phyloP scores from a whole-genome alignment of 2,113 vertebrate genomes.

The Plectropomus leopardus region DNA sequence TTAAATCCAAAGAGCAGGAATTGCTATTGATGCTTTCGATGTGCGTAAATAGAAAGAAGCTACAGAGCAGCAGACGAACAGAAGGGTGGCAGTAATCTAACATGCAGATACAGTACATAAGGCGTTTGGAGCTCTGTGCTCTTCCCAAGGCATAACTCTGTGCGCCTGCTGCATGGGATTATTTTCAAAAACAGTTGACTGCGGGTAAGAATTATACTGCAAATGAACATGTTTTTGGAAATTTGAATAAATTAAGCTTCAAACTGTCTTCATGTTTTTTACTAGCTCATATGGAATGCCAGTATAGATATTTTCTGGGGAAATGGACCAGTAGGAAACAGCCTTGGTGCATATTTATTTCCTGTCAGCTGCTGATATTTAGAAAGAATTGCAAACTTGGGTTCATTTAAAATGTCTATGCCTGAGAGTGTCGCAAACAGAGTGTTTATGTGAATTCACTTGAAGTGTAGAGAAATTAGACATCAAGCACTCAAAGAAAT shows the following conservation, averaged over 20 bases:
- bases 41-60: slow-evolving; percentile 8
- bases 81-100: slow-evolving; percentile 43
- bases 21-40: slow-evolving; percentile 6
- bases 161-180: slow-evolving; percentile 46
- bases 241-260: slow-evolving; percentile 35
- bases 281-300: slow-evolving; percentile 16
- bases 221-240: slow-evolving; percentile 16
- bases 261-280: slow-evolving; percentile 5
- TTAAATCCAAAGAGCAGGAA: neutral
- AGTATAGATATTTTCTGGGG: neutral
- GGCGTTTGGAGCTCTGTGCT: slow-evolving; percentile 23
- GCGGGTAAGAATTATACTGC: slow-evolving; percentile 19
- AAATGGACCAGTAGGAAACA: slow-evolving; percentile 14
- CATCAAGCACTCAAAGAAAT: too few species aligned
- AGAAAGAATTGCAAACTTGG: neutral
- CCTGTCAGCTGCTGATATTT: neutral
- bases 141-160: slow-evolving; percentile 39
- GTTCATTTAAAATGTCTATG: neutral
- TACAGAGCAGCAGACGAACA: slow-evolving; percentile 22
- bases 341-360: neutral
- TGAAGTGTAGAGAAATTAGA: neutral
- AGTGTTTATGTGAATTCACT: neutral
- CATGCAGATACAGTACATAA: slow-evolving; percentile 33
- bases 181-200: slow-evolving; percentile 52
- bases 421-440: neutral